A percentile compares a stretch with the other conserved stretches of the same genome.
phyloP scores from a whole-genome alignment of 2,888 invertebrate species.

The Dolomedes plantarius region DNA sequence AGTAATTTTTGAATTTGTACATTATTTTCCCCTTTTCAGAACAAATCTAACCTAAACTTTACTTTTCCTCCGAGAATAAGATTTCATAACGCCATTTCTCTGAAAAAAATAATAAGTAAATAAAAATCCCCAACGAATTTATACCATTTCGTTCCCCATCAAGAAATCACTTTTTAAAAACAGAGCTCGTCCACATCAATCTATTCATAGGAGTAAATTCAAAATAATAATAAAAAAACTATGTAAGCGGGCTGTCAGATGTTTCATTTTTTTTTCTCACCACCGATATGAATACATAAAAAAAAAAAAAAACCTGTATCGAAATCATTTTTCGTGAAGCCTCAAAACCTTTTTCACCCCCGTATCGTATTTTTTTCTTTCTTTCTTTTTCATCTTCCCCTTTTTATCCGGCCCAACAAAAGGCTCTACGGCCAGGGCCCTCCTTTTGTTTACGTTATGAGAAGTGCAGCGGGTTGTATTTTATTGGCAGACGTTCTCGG shows the following conservation, averaged over 20 bases:
- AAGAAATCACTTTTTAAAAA: background rate
- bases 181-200: background rate
- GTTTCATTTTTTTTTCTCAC: background rate
- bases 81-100: too few species aligned
- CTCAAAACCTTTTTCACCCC: constrained; percentile 18
- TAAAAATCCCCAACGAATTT: too few species aligned
- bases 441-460: constrained; percentile 66
- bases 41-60: too few species aligned
- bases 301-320: constrained; percentile 33
- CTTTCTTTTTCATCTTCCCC: constrained; percentile 13
- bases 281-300: background rate
- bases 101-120: too few species aligned
- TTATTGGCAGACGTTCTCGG: constrained; percentile 30
- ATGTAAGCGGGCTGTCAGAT: background rate
- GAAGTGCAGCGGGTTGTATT: constrained; percentile 45
- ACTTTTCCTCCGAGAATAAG: too few species aligned
- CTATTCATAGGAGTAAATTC: background rate
- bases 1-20: too few species aligned
- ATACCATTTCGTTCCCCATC: background rate
- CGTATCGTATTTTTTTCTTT: constrained; percentile 20
- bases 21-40: too few species aligned
- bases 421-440: background rate
- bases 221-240: background rate
- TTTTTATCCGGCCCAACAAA: constrained; percentile 24
- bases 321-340: constrained; percentile 36